These are phyloP conservation scores for Scalopus aquaticus DNA, from an alignment of 2,113 vertebrate species.

Conservation along the genomic window DNA sequence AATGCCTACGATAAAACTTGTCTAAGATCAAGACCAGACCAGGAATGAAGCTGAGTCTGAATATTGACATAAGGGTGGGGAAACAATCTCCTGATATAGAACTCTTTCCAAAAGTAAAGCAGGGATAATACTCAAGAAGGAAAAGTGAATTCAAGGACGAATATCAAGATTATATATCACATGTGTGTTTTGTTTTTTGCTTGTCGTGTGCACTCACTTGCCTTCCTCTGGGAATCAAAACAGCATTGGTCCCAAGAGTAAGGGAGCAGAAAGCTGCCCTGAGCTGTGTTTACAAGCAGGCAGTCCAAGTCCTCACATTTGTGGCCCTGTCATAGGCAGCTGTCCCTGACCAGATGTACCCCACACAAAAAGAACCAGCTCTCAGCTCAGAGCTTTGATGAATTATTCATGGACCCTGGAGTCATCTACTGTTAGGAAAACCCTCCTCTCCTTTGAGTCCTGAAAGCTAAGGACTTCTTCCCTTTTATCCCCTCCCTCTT, in stretches of 20 bases:
- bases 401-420: conserved; percentile 81
- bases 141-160: conserved; percentile 7
- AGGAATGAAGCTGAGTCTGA: conserved; percentile 73
- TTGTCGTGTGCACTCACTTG: not conserved
- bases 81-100: conserved; percentile 41
- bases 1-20: conserved; percentile 59
- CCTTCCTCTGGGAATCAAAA: conserved; percentile 68
- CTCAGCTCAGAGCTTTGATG: conserved; percentile 41
- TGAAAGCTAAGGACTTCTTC: not conserved
- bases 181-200: not conserved
- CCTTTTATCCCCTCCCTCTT: not conserved
- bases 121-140: not conserved
- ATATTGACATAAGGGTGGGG: conserved; percentile 63
- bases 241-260: conserved; percentile 42
- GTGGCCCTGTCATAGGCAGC: conserved; percentile 50
- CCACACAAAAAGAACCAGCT: conserved; percentile 64
- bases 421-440: conserved; percentile 21
- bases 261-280: conserved; percentile 54
- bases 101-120: conserved; percentile 40
- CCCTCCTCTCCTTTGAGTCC: conserved; percentile 18
- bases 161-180: not conserved
- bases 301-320: conserved; percentile 19
- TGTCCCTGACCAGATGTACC: conserved; percentile 69
- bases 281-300: conserved; percentile 18
- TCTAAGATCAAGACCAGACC: conserved; percentile 70